Evolutionary conservation across 1,140 invertebrate genomes (phyloP), one percentile per base, ranked within the genome.

Genomic region (Probaryconus sp.): DNA sequence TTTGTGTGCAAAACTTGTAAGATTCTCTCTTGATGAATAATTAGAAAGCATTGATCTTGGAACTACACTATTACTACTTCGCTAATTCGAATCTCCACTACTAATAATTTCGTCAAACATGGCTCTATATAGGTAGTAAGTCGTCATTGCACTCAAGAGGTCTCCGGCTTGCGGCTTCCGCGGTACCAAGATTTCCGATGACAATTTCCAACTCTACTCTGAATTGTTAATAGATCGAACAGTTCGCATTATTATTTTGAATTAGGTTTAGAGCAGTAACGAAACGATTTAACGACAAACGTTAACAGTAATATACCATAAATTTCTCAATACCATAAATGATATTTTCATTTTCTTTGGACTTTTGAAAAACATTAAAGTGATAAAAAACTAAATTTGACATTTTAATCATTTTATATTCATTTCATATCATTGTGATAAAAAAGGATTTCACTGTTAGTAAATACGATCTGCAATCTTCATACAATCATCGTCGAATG

Each of bases 31-130:
- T 61, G 31, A 47, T 55, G 40, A 70, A 60, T 61, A 70, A 70
- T 70, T 60, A 70, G 31, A 60, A 61, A 31, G 38, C 67, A 70
- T 70, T 61, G 67, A 70, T 70, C 47, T 38, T 33, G 37, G 55
- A 53, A 70, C 53, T 48, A 61, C 55, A n/a, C 47, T 70, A 60
- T 61, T 55, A 61, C 55, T 61, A 70, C 55, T 70, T 61, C 30
- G 30, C 58, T 68, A 67, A 63, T 68, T 68, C 42, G 50, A 68
- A 68, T 63, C 56, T 56, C 50, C 16, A 61, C 63, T 68, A 42
- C 71, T 68, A 68, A 74, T 74, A 68, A 68, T 74, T 74, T 74
- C 56, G 71, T 74, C 38, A 74, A 74, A 74, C 71, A 74, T 24
- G 56, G 50, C 56, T 51, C 63, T 63, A 67, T 73, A n/a, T n/a